A percentile compares a stretch with the other conserved stretches of the same genome.
These are phyloP conservation scores for Philypnodon macrostomus DNA, from an alignment of 2,797 vertebrate genomes.

Conservation along the genomic window DNA sequence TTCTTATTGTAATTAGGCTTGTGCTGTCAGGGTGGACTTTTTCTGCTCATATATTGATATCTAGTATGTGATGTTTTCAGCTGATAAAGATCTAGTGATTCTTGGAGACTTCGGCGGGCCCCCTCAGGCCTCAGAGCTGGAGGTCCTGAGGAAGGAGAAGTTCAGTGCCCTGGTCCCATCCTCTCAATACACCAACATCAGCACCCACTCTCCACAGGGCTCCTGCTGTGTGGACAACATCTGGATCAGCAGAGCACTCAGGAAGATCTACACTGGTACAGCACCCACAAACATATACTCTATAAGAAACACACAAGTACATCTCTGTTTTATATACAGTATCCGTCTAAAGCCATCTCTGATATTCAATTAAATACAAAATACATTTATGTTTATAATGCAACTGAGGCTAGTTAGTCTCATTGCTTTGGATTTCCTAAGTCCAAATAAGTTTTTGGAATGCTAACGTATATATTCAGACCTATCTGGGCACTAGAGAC, in stretches of 20 bases:
- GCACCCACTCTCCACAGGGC: slow-evolving; percentile 90
- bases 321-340: no score
- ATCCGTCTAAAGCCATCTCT: no score
- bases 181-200: slow-evolving; percentile 90
- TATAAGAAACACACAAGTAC: no score
- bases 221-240: slow-evolving; percentile 89
- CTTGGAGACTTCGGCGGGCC: slow-evolving; percentile 87
- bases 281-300: neutral
- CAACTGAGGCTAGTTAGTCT: no score
- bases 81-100: slow-evolving; percentile 86
- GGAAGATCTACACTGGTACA: slow-evolving; percentile 89
- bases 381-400: no score
- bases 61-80: slow-evolving; percentile 68
- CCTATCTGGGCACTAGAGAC: no score
- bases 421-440: no score
- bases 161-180: slow-evolving; percentile 82
- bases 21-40: neutral
- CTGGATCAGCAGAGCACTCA: slow-evolving; percentile 89
- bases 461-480: no score
- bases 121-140: slow-evolving; percentile 82
- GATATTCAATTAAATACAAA: no score
- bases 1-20: neutral
- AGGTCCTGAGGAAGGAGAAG: slow-evolving; percentile 87
- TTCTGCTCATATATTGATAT: no score
- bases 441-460: no score